phyloP scores from a whole-genome alignment of 53 echinoderm and acorn worm genomes.

The Stichopus horrens region DNA sequence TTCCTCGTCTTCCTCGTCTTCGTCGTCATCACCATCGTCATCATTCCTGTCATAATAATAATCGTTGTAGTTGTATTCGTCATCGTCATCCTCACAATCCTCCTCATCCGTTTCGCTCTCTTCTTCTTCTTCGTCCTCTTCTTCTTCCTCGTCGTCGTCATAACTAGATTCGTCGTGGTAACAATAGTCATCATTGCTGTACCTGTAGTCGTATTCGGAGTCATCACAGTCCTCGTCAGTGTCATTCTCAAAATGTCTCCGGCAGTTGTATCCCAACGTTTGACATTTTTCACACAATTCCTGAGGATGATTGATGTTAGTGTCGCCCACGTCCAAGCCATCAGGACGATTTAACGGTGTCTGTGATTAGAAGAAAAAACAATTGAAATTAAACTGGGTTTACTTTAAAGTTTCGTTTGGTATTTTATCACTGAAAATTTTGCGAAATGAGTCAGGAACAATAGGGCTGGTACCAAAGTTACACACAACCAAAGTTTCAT shows the following conservation, averaged over 20 bases:
- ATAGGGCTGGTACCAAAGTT: too few relatives aligned
- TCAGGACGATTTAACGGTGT: background rate
- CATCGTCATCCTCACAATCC: background rate
- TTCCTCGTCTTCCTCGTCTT: too few relatives aligned
- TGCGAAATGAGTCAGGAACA: too few relatives aligned
- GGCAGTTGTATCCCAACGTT: background rate
- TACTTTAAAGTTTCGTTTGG: too few relatives aligned
- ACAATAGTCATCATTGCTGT: background rate
- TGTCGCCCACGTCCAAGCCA: slow-evolving; percentile 6
- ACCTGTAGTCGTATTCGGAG: background rate
- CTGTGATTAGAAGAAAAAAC: background rate
- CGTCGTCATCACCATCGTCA: background rate
- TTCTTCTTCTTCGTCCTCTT: background rate
- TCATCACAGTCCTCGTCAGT: background rate
- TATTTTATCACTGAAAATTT: too few relatives aligned
- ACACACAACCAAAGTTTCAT: too few relatives aligned
- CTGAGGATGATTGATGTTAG: background rate
- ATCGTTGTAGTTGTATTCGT: background rate
- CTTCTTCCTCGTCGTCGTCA: background rate
- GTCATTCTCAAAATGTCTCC: background rate
- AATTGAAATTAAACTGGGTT: background rate
- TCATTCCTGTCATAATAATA: background rate
- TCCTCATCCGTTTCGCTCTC: background rate
- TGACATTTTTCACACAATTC: slow-evolving; percentile 20
- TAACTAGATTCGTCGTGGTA: background rate